Conservation (phyloP, 2,888 invertebrate species). For the Acanthoscelides obtectus region DNA sequence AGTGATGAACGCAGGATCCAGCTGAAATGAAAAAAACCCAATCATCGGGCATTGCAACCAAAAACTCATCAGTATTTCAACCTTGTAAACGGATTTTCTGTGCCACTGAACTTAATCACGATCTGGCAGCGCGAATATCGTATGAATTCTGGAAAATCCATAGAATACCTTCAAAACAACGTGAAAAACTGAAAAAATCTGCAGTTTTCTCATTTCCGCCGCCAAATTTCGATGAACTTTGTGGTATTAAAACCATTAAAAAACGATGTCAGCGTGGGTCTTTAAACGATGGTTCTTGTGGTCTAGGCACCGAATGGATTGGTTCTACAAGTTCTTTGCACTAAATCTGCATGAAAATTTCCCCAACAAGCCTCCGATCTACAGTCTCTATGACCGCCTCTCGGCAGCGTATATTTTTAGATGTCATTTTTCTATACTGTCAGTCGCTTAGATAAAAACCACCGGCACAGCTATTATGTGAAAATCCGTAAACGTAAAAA, state of each 20-base stretch:
- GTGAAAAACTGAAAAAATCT: neutral
- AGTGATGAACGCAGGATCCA: neutral
- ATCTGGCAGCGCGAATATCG: neutral
- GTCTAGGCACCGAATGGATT: no score
- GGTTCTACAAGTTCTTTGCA: no score
- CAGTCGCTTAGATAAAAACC: no score
- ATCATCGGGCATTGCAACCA: neutral
- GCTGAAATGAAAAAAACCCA: neutral
- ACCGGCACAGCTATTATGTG: no score
- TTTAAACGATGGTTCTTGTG: no score
- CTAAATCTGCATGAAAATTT: no score
- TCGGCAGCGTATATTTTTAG: no score
- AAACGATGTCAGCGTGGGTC: neutral
- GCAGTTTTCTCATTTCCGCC: neutral
- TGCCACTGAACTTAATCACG: neutral
- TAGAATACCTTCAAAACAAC: neutral
- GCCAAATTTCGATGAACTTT: neutral
- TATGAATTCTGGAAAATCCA: neutral
- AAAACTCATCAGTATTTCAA: neutral
- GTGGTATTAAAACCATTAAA: neutral
- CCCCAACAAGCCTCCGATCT: no score
- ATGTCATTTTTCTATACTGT: no score
- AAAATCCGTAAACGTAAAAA: no score
- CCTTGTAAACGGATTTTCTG: neutral
- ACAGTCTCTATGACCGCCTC: no score